These are phyloP conservation scores for Diplolepis rosae DNA, from an alignment of 2,888 invertebrate species.

Conservation along the genomic window DNA sequence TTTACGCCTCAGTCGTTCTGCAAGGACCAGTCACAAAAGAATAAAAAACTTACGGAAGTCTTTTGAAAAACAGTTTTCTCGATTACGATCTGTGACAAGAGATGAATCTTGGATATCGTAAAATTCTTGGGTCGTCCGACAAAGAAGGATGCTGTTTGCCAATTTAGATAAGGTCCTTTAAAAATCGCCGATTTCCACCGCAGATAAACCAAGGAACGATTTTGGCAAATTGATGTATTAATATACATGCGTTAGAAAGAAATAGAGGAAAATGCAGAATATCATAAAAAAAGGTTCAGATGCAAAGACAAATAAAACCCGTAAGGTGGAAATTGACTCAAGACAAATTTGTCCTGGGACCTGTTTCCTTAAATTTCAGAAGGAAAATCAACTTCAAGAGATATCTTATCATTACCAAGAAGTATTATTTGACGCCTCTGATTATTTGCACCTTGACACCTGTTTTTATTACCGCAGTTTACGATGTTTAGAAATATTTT, in stretches of 20 bases:
- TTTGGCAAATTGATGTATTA: conserved; percentile 14
- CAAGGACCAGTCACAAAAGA: conserved; percentile 5
- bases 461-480: background rate
- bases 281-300: background rate
- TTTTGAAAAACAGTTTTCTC: conserved; percentile 25
- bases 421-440: background rate
- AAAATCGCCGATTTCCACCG: conserved; percentile 41
- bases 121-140: conserved; percentile 36
- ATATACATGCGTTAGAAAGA: conserved; percentile 32
- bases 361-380: conserved; percentile 16
- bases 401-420: background rate
- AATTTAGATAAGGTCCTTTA: conserved; percentile 45
- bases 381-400: background rate
- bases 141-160: conserved; percentile 44
- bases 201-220: conserved; percentile 34
- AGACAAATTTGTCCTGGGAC: conserved; percentile 16
- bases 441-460: background rate
- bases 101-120: conserved; percentile 8
- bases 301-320: background rate
- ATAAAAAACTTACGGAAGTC: conserved; percentile 2
- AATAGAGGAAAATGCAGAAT: conserved; percentile 31
- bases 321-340: conserved; percentile 10
- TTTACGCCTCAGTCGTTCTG: conserved; percentile 26
- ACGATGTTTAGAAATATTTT: background rate
- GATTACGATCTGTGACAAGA: conserved; percentile 4